Base-by-base conservation (phyloP, 2,113 vertebrate genomes). In the Mola mola region DNA sequence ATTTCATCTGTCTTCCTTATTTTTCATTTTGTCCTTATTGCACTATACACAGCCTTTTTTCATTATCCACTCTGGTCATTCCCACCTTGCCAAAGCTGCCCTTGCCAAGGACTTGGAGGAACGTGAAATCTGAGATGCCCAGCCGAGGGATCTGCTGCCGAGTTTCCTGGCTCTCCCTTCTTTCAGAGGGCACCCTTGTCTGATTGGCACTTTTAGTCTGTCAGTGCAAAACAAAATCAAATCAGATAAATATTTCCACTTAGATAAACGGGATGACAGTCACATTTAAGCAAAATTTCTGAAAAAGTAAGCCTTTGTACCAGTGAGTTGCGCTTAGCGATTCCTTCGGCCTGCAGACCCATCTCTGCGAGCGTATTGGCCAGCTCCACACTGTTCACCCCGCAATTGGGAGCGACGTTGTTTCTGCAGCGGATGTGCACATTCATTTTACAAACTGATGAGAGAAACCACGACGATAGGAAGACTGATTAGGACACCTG, bases 11-110 rank as follows among this genome's bases (percentile, higher is more conserved):
- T 21, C 10, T 22, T 19, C 24, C 25, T 17, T 3, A 15, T 24
- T 38, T 5, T 21, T 66, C n/a, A 15, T n/a, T n/a, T n/a, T n/a
- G n/a, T n/a, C n/a, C n/a, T n/a, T n/a, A n/a, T n/a, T n/a, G n/a
- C n/a, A n/a, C n/a, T n/a, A n/a, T n/a, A n/a, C 10, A 26, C 2
- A 47, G 9, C 63, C 42, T 7, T 34, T 4, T 59, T 36, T 36
- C 2, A 15, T 36, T n/a, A n/a, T n/a, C n/a, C n/a, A 2, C 15
- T 36, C 13, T 24, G 5, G 1, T 50, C 11, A 37, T 29, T 26
- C 93, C 89, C 82, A 98, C 97, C 95, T 99, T 99, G 78, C 97
- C 97, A 76, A 99, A 99, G 82, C 97, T 99, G 67, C 97, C 97
- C 63, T 99, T 99, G 19, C 97, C 97, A 26, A 99, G 66, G 0